These are phyloP conservation scores for Oscheius sp. DNA, from an alignment of 1,140 invertebrate genomes.

Conservation along the genomic window DNA sequence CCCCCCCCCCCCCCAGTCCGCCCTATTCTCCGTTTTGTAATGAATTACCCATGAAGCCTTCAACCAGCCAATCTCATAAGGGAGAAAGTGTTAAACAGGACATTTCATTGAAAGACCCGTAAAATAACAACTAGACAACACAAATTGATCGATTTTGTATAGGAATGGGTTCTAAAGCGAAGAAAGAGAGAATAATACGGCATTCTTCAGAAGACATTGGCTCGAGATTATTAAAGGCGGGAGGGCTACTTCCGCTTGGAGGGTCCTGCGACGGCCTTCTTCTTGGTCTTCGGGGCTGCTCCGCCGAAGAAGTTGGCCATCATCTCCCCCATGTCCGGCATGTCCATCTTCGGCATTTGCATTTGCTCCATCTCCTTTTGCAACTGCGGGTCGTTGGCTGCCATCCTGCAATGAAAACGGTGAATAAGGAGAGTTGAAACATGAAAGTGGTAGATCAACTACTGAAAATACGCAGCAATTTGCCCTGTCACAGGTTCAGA, in stretches of 20 bases:
- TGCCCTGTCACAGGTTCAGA: too few species aligned
- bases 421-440: too few species aligned
- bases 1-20: too few species aligned
- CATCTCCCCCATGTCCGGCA: conserved; percentile 51
- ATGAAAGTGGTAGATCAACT: too few species aligned
- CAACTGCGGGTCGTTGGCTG: conserved; percentile 65
- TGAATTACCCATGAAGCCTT: too few species aligned
- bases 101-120: conserved; percentile 3
- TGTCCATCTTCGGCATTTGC: conserved; percentile 43
- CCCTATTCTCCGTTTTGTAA: too few species aligned
- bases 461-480: too few species aligned
- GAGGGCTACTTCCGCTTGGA: not conserved
- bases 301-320: conserved; percentile 46
- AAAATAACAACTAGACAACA: not conserved
- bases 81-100: not conserved
- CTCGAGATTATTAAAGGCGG: not conserved
- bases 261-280: not conserved
- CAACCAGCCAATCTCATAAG: too few species aligned
- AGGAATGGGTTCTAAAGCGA: too few species aligned
- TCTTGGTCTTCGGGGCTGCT: conserved; percentile 14
- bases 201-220: not conserved
- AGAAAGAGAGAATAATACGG: not conserved
- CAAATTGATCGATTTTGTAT: too few species aligned
- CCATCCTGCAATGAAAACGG: too few species aligned
- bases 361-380: conserved; percentile 58